A percentile compares a stretch with the other conserved stretches of the same genome.
phyloP scores from a whole-genome alignment of 2,888 invertebrate genomes.

The Xestobium rufovillosum region DNA sequence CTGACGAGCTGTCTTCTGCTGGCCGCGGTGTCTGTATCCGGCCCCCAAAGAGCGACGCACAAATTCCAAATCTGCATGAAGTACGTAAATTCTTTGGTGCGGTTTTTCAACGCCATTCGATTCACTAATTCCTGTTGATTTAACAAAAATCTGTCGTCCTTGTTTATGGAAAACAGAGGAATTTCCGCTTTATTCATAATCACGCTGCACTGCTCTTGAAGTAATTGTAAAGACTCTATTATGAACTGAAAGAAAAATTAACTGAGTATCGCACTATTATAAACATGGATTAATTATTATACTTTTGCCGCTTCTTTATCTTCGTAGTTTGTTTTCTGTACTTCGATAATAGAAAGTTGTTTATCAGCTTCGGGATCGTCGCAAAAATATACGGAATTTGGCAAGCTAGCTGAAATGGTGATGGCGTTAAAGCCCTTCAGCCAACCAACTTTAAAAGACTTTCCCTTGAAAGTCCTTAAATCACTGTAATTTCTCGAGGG shows the following conservation, averaged over 20 bases:
- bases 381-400: no score
- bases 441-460: conserved; percentile 69
- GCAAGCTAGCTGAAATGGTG: no score
- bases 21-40: conserved; percentile 53
- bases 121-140: conserved; percentile 29
- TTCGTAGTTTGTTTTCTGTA: no score
- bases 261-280: not conserved
- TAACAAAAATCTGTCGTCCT: conserved; percentile 25
- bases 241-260: not conserved
- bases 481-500: conserved; percentile 44
- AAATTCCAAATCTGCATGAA: conserved; percentile 62
- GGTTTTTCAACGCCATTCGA: conserved; percentile 21
- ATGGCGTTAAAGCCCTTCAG: conserved; percentile 50
- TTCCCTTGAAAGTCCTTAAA: conserved; percentile 52
- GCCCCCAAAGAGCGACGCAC: conserved; percentile 80
- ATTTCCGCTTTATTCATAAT: conserved; percentile 22
- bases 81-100: conserved; percentile 37
- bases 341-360: no score
- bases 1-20: conserved; percentile 36
- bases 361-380: no score
- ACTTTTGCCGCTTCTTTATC: conserved; percentile 2
- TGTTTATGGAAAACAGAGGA: conserved; percentile 31
- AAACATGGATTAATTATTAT: conserved; percentile 8
- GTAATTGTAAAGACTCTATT: conserved; percentile 26
- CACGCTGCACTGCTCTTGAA: conserved; percentile 27